Evolutionary conservation across 1,140 invertebrate genomes (phyloP).

Genomic region (Philopotamus ludificatus): DNA sequence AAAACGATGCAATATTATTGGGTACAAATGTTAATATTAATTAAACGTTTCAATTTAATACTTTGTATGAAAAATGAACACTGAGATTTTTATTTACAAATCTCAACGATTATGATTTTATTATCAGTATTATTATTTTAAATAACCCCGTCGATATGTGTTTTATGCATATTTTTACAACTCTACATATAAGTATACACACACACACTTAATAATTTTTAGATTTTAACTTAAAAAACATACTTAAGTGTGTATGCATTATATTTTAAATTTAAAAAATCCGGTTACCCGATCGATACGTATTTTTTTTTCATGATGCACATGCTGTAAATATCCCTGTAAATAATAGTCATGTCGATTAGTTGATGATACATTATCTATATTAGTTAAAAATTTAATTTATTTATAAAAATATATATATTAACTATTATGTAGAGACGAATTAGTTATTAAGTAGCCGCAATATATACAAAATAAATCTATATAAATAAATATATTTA

Average conservation of each 20-base stretch:
- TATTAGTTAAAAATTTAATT: conserved; percentile 7
- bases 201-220: too few relatives aligned
- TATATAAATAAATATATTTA: conserved; percentile 27
- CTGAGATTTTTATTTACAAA: too few relatives aligned
- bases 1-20: conserved; percentile 17
- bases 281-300: too few relatives aligned
- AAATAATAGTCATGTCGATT: conserved; percentile 4
- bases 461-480: conserved; percentile 21
- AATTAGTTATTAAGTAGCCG: conserved; percentile 22
- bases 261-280: too few relatives aligned
- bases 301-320: too few relatives aligned
- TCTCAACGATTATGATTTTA: too few relatives aligned
- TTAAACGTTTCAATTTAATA: too few relatives aligned
- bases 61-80: too few relatives aligned
- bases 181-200: too few relatives aligned
- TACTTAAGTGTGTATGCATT: conserved; percentile 12
- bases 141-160: too few relatives aligned
- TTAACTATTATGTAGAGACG: conserved; percentile 16
- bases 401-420: conserved; percentile 5
- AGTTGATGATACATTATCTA: conserved; percentile 1
- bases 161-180: too few relatives aligned
- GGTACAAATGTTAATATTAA: conserved; percentile 19
- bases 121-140: too few relatives aligned
- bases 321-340: not conserved
- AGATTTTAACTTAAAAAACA: not conserved